Percentiles rank a stretch among this genome's conserved stretches.
These are phyloP conservation scores for Euschistus heros DNA, from an alignment of 1,140 invertebrate genomes.

Conservation along the genomic window DNA sequence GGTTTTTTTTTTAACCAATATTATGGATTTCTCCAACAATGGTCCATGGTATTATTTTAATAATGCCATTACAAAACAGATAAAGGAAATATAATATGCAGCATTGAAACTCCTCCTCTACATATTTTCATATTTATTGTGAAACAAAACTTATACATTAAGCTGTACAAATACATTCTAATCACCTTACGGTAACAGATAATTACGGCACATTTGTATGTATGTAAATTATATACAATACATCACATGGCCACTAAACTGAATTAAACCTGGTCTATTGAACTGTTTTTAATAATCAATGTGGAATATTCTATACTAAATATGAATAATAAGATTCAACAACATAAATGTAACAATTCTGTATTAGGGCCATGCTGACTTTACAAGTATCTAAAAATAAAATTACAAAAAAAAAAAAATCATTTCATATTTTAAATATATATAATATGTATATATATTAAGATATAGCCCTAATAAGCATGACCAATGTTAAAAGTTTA, in stretches of 20 bases:
- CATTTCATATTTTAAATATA: background rate
- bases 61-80: no score
- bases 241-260: slow-evolving; percentile 12
- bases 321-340: slow-evolving; percentile 4
- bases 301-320: slow-evolving; percentile 9
- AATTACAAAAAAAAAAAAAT: no score
- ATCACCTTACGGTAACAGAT: slow-evolving; percentile 14
- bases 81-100: no score
- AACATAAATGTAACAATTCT: slow-evolving; percentile 3
- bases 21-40: no score
- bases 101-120: background rate
- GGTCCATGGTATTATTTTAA: no score
- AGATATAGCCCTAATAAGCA: background rate
- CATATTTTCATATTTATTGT: slow-evolving; percentile 13
- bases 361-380: slow-evolving; percentile 9
- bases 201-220: slow-evolving; percentile 17
- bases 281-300: background rate
- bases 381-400: slow-evolving; percentile 9
- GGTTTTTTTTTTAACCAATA: no score
- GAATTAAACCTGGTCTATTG: background rate
- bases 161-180: slow-evolving; percentile 19
- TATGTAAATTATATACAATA: slow-evolving; percentile 16
- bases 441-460: slow-evolving; percentile 9
- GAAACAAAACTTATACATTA: slow-evolving; percentile 14
- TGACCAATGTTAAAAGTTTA: slow-evolving; percentile 6